Evolutionary conservation across 2,888 invertebrate genomes (phyloP).

Genomic region (Cheilosia grossa): DNA sequence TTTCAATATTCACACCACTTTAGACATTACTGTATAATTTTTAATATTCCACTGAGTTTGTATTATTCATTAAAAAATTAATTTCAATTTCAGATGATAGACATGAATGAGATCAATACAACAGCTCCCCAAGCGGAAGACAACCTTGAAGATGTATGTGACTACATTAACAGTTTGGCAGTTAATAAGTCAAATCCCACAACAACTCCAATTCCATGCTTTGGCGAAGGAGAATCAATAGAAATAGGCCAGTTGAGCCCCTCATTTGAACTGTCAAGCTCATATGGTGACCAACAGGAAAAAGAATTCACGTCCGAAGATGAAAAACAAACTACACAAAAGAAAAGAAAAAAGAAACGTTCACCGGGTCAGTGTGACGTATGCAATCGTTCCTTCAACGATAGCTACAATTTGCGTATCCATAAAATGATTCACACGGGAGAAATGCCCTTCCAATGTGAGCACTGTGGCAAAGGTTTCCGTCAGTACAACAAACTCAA

Average conservation of each 20-base stretch:
- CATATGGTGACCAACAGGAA: slow-evolving; percentile 5
- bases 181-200: not conserved
- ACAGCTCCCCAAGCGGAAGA: not conserved
- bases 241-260: slow-evolving; percentile 1
- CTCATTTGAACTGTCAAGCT: not conserved
- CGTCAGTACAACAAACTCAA: slow-evolving; percentile 79
- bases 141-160: slow-evolving; percentile 14
- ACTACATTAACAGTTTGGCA: slow-evolving; percentile 6
- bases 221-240: slow-evolving; percentile 1
- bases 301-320: slow-evolving; percentile 24
- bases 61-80: not conserved
- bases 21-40: no score
- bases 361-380: slow-evolving; percentile 76
- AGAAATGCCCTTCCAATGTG: slow-evolving; percentile 79
- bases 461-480: slow-evolving; percentile 79
- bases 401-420: slow-evolving; percentile 79
- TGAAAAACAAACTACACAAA: not conserved
- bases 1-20: no score
- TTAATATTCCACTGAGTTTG: not conserved
- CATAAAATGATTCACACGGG: slow-evolving; percentile 80
- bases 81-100: slow-evolving; percentile 45
- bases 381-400: slow-evolving; percentile 77
- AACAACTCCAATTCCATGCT: not conserved
- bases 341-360: slow-evolving; percentile 73
- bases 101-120: slow-evolving; percentile 1